A percentile compares a stretch with the other conserved stretches of the same genome.
Evolutionary conservation across 2,113 vertebrate genomes (phyloP).

Genomic region (Baryphthengus martii): DNA sequence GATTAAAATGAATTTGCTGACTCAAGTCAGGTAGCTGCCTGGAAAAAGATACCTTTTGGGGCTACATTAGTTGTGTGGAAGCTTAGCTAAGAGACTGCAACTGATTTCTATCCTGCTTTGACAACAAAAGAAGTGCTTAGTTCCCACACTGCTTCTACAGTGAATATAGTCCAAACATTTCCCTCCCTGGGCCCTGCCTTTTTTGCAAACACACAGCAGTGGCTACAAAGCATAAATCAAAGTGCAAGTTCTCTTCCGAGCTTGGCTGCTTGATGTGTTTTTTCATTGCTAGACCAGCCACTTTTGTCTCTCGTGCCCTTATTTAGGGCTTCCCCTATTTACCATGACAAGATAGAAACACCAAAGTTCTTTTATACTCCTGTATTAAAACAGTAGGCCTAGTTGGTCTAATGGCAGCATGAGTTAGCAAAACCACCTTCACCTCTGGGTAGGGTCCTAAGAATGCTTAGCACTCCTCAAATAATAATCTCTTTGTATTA

Average conservation of each 20-base stretch:
- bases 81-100: neutral
- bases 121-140: neutral
- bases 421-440: neutral
- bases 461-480: neutral
- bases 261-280: neutral
- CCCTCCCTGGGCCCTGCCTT: neutral
- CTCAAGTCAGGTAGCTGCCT: neutral
- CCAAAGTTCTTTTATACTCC: neutral
- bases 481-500: conserved; percentile 39
- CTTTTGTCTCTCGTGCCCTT: neutral
- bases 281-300: neutral
- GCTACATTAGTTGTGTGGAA: neutral
- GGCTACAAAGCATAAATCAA: conserved; percentile 18
- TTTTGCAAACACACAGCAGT: conserved; percentile 2
- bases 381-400: neutral
- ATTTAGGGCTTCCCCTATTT: neutral
- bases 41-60: neutral
- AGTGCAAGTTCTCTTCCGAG: neutral
- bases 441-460: neutral
- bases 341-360: neutral
- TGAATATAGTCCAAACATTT: neutral
- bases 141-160: neutral
- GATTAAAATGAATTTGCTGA: neutral
- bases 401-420: neutral
- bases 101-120: conserved; percentile 5